These are phyloP conservation scores for Hoplostethus mediterraneus DNA, from an alignment of 2,797 vertebrate species.

Conservation along the genomic window DNA sequence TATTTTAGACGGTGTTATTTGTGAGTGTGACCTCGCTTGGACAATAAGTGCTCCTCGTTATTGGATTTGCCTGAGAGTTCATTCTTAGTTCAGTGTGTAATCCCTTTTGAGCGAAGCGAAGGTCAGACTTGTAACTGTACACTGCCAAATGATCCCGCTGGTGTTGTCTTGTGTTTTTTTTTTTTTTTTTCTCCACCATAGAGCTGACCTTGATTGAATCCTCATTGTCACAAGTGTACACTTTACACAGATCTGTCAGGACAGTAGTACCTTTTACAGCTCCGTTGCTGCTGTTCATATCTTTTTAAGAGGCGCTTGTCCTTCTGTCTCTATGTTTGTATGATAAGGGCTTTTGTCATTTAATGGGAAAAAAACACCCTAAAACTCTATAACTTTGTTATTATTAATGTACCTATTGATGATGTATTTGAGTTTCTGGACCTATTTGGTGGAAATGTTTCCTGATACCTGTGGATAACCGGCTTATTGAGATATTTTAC, in stretches of 20 bases:
- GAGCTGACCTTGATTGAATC: slow-evolving; percentile 47
- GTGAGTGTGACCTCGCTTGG: slow-evolving; percentile 1
- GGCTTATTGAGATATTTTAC: no score
- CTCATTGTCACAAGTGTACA: slow-evolving; percentile 11
- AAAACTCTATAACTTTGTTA: no score
- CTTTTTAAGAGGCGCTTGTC: background rate
- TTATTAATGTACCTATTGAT: no score
- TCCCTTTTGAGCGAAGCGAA: slow-evolving; percentile 38
- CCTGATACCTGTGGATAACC: no score
- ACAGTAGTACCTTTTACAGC: background rate
- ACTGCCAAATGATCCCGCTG: slow-evolving; percentile 46
- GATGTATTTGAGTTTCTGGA: no score
- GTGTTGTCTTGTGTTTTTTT: slow-evolving; percentile 16
- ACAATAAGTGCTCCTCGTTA: slow-evolving; percentile 9
- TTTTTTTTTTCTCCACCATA: slow-evolving; percentile 6
- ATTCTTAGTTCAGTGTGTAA: slow-evolving; percentile 28
- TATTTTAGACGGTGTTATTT: background rate
- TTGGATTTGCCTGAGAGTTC: slow-evolving; percentile 23
- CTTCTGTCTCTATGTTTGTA: no score
- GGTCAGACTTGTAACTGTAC: slow-evolving; percentile 60
- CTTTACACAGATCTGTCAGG: background rate
- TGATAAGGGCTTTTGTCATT: no score
- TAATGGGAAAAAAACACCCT: no score
- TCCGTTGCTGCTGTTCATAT: slow-evolving; percentile 12
- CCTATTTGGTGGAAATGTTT: no score